Evolutionary conservation across 1,140 invertebrate species (phyloP).

Genomic region (Lordiphosa clarofinis): DNA sequence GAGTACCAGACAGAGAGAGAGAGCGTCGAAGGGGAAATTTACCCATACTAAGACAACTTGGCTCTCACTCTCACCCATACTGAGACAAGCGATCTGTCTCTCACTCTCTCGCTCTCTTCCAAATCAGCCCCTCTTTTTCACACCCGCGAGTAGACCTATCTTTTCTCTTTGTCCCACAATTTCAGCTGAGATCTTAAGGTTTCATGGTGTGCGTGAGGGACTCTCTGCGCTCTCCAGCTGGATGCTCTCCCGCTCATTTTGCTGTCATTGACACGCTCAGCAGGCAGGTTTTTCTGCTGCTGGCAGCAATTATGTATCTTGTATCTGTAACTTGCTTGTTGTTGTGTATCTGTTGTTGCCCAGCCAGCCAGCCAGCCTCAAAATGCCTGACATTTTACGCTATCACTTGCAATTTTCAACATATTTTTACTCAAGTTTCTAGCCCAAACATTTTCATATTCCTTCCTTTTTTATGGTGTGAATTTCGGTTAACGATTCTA

Average conservation of each 20-base stretch:
- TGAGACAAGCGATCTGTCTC: conserved; percentile 12
- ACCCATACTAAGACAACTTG: conserved; percentile 7
- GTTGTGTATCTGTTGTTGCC: conserved; percentile 57
- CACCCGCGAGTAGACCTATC: conserved; percentile 7
- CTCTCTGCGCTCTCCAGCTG: conserved; percentile 2
- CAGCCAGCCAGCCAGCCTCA: conserved; percentile 19
- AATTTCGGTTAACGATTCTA: background rate
- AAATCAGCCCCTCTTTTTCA: background rate
- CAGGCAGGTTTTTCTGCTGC: conserved; percentile 48
- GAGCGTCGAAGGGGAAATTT: conserved; percentile 41
- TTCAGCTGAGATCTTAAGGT: conserved; percentile 24
- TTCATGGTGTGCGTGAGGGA: conserved; percentile 43
- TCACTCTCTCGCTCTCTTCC: conserved; percentile 2
- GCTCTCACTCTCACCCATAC: conserved; percentile 33
- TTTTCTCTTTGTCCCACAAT: conserved; percentile 35
- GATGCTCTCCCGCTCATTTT: conserved; percentile 6
- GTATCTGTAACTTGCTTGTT: conserved; percentile 61
- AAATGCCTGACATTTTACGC: conserved; percentile 69
- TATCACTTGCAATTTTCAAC: conserved; percentile 45
- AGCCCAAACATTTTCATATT: background rate
- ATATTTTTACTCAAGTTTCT: conserved; percentile 13
- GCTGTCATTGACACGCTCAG: conserved; percentile 68
- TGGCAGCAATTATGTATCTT: conserved; percentile 70
- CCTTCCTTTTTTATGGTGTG: background rate
- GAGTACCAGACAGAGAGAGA: background rate